Conservation (phyloP, 2,888 invertebrate species). For the Callosobruchus maculatus region DNA sequence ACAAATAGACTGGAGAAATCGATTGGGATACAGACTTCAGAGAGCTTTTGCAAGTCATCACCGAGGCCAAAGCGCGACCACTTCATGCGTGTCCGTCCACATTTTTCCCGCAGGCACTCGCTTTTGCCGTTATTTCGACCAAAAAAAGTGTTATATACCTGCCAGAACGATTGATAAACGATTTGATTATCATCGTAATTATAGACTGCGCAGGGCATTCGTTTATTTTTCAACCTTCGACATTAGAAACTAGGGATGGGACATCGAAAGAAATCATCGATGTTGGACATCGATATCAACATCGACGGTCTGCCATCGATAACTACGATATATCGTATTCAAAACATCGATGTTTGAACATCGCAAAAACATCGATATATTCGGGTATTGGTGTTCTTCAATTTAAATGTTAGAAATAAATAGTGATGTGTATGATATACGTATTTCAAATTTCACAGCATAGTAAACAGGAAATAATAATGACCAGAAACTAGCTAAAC, state of each 20-base stretch:
- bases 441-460: too few relatives aligned
- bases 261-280: too few relatives aligned
- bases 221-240: background rate
- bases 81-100: background rate
- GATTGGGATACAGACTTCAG: background rate
- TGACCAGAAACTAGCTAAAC: too few relatives aligned
- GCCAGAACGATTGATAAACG: background rate
- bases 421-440: too few relatives aligned
- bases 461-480: too few relatives aligned
- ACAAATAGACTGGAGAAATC: background rate
- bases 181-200: background rate
- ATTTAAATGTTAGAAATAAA: too few relatives aligned
- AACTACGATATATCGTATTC: too few relatives aligned
- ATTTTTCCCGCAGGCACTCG: background rate
- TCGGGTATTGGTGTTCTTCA: too few relatives aligned
- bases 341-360: too few relatives aligned
- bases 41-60: background rate
- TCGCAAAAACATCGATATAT: too few relatives aligned
- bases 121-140: background rate
- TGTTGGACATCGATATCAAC: too few relatives aligned
- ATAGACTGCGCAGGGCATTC: background rate
- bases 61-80: background rate
- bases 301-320: too few relatives aligned
- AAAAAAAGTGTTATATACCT: background rate
- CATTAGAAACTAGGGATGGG: background rate